Conservation (phyloP, 1,140 invertebrate species). For the Sitophilus oryzae region DNA sequence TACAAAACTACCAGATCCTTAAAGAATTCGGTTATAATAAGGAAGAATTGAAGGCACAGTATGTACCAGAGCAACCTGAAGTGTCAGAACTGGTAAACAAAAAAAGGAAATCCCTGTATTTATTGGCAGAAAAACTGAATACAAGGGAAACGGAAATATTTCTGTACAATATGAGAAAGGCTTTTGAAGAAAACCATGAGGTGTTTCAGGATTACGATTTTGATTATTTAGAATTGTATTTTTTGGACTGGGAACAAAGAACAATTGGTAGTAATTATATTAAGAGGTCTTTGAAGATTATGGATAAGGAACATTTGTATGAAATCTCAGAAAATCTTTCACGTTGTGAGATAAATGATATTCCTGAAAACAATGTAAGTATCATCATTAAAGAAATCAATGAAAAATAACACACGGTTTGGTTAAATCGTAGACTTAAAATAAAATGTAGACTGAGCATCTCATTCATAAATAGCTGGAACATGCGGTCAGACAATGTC, state of each 20-base stretch:
- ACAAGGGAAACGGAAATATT: slow-evolving; percentile 20
- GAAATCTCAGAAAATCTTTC: no score
- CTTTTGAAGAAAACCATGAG: slow-evolving; percentile 18
- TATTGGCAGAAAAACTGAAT: slow-evolving; percentile 31
- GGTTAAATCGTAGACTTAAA: no score
- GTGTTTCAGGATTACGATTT: slow-evolving; percentile 7
- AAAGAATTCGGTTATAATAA: slow-evolving; percentile 27
- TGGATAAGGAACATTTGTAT: slow-evolving; percentile 25
- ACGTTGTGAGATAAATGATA: no score
- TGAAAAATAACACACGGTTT: no score
- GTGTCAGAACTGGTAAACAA: slow-evolving; percentile 20
- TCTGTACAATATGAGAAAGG: slow-evolving; percentile 19
- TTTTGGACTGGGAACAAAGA: slow-evolving; percentile 32
- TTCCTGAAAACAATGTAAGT: no score
- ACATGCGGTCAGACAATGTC: no score
- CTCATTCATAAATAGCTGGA: no score
- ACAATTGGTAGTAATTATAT: slow-evolving; percentile 26
- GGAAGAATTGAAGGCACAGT: slow-evolving; percentile 18
- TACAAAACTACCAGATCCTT: slow-evolving; percentile 34
- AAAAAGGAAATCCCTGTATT: slow-evolving; percentile 29
- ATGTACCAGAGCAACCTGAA: slow-evolving; percentile 22
- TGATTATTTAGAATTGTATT: slow-evolving; percentile 32
- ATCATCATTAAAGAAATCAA: no score
- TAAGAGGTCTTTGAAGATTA: slow-evolving; percentile 26
- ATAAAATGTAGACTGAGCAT: no score